Evolutionary conservation across 37 sponge, comb jelly and placozoan species (phyloP), one percentile per base, ranked within the genome.

Genomic region (Halisarca cf. caerulea): DNA sequence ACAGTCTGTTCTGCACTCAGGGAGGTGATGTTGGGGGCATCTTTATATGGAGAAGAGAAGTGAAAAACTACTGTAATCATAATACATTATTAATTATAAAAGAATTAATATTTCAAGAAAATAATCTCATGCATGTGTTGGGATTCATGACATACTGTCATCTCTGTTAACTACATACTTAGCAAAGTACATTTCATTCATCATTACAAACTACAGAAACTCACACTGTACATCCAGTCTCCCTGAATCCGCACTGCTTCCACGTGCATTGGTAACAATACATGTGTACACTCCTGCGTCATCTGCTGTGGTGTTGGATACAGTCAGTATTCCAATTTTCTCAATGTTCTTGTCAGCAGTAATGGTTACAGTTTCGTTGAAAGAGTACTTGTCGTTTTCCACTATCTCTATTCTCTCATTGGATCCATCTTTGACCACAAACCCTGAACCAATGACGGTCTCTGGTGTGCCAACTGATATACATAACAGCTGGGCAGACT

Each of bases 401-500:
- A 34, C 17, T 17, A 34, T 34, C 32, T 34, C 35, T 17, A 34
- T 17, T n/a, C n/a, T n/a, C 11, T 17, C 42, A 37, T 36, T 74
- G 77, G 42, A n/a, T 0, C 25, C 15, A 23, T 62, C 64, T 62
- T 8, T 23, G 30, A 62, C 6, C 30, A 30, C 15, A 23, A 3
- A 79, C 92, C 92, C 87, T 37, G 82, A n/a, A n/a, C n/a, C 82
- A 78, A 91, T 85, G 61, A 58, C 0, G 5, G 92, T 88, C 43
- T 47, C 54, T 24, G 92, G 92, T n/a, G 39, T 38, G 3, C 78
- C 91, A 58, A 82, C 74, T 20, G 78, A 84, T 47, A 23, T 35
- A 42, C 91, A 91, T 33, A 59, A 25, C 30, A 92, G 62, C 15
- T 54, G 45, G 25, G 58, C 75, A 18, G 66, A n/a, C 42, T 66